These are phyloP conservation scores for Pygmarrhopalites habei DNA, from an alignment of 1,140 invertebrate species.

Conservation along the genomic window DNA sequence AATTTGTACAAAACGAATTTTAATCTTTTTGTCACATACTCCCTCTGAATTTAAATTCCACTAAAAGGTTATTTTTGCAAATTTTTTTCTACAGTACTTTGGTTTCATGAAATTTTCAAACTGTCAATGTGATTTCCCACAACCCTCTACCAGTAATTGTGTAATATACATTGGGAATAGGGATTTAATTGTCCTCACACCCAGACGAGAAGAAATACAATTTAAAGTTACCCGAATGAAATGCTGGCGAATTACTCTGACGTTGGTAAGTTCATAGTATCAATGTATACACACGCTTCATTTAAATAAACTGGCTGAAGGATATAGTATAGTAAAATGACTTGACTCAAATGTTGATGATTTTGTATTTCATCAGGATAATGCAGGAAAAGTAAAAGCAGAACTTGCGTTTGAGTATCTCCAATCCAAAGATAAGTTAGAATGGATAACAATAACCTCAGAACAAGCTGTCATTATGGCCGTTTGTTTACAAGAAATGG, in stretches of 20 bases:
- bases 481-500: conserved; percentile 87
- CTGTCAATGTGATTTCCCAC: conserved; percentile 70
- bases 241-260: conserved; percentile 88
- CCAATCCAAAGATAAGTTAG: conserved; percentile 79
- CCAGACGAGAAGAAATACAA: conserved; percentile 59
- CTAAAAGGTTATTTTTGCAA: too few relatives aligned
- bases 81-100: too few relatives aligned
- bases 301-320: background rate
- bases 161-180: conserved; percentile 66
- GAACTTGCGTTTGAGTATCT: conserved; percentile 95
- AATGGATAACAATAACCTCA: conserved; percentile 85
- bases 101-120: conserved; percentile 75
- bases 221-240: conserved; percentile 92
- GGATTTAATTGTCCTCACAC: conserved; percentile 61
- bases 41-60: too few relatives aligned
- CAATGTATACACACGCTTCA: conserved; percentile 8
- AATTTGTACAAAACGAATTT: too few relatives aligned
- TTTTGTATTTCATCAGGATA: conserved; percentile 18
- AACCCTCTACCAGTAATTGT: conserved; percentile 56
- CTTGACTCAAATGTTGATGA: background rate
- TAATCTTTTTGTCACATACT: too few relatives aligned
- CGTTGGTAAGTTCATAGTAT: conserved; percentile 55
- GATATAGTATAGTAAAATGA: background rate
- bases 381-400: conserved; percentile 32
- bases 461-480: conserved; percentile 91